phyloP scores from a whole-genome alignment of 2,797 vertebrate species.

The Acanthopagrus latus region DNA sequence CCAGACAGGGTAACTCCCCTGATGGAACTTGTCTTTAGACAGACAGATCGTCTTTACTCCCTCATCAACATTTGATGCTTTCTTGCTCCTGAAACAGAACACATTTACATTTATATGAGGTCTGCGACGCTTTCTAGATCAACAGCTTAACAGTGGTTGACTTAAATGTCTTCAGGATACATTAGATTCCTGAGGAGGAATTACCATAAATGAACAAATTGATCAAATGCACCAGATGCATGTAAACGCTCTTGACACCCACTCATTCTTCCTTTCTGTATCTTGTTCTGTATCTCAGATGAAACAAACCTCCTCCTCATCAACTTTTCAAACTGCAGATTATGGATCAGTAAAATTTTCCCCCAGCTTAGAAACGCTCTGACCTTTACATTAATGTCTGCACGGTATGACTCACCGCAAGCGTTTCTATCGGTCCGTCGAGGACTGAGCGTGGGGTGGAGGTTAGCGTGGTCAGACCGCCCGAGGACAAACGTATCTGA shows the following conservation, averaged over 20 bases:
- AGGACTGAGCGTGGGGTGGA: background rate
- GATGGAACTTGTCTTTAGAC: conserved; percentile 22
- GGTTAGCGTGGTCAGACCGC: background rate
- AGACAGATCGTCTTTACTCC: conserved; percentile 9
- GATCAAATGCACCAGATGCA: conserved; percentile 4
- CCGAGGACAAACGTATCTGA: background rate
- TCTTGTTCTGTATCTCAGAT: background rate
- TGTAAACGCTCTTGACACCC: background rate
- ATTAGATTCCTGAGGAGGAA: no score
- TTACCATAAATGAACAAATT: background rate
- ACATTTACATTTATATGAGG: background rate
- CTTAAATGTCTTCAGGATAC: background rate
- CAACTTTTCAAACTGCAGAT: background rate
- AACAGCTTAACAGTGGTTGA: background rate
- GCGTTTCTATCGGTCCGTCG: background rate
- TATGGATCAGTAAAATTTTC: conserved; percentile 29
- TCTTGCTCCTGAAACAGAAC: conserved; percentile 20
- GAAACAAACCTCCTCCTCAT: conserved; percentile 7
- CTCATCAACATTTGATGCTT: background rate
- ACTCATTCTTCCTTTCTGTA: conserved; percentile 12
- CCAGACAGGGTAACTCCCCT: conserved; percentile 41
- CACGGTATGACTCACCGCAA: conserved; percentile 10
- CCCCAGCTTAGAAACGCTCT: background rate
- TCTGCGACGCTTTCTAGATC: background rate
- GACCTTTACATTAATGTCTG: background rate